A percentile compares a stretch with the other conserved stretches of the same genome.
Evolutionary conservation across 2,888 invertebrate species (phyloP).

Genomic region (Folsomia candida): DNA sequence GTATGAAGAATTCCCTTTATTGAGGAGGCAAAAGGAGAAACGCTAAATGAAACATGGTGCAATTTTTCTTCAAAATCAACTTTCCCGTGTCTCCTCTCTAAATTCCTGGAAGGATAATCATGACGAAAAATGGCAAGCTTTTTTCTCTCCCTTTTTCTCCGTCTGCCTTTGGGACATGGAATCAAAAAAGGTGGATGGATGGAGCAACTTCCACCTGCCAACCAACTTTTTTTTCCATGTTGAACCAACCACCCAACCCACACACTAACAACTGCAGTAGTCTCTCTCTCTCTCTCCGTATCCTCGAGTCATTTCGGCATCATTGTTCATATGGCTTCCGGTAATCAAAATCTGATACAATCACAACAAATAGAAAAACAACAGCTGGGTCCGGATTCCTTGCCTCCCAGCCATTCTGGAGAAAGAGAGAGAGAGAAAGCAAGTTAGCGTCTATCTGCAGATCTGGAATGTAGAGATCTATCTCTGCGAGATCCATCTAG

Average conservation of each 20-base stretch:
- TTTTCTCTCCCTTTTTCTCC: no score
- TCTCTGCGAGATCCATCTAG: no score
- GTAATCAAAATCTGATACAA: conserved; percentile 24
- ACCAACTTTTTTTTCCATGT: no score
- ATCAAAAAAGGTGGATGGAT: no score
- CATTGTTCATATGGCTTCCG: conserved; percentile 4
- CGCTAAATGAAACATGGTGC: neutral
- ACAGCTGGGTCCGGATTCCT: neutral
- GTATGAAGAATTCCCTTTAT: neutral
- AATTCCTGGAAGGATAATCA: neutral
- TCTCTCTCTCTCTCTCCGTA: no score
- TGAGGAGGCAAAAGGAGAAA: neutral
- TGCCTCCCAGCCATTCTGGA: conserved; percentile 11
- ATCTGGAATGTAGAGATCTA: neutral
- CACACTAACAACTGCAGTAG: no score
- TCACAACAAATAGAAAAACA: conserved; percentile 18
- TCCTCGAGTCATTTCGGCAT: no score
- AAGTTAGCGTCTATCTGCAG: neutral
- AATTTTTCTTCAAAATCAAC: neutral
- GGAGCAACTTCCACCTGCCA: no score
- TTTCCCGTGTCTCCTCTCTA: neutral
- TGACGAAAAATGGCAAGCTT: no score
- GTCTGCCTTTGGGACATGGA: no score
- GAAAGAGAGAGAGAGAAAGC: neutral
- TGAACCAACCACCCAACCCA: no score